phyloP scores from a whole-genome alignment of 2,113 vertebrate species.

The sheep (Ovis aries) region DNA sequence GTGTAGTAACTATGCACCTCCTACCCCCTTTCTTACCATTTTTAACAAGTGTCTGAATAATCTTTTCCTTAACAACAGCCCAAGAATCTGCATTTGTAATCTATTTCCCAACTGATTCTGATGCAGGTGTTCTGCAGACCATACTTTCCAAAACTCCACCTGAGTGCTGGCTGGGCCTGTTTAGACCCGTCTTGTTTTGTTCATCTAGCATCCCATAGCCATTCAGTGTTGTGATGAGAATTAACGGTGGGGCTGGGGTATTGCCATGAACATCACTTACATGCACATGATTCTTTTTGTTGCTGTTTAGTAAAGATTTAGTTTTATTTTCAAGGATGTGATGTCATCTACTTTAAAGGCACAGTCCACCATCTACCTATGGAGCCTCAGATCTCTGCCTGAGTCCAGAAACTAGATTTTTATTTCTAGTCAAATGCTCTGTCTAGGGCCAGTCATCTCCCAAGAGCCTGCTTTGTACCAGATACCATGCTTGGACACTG shows the following conservation, averaged over 20 bases:
- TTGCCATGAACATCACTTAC: neutral
- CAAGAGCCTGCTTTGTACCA: neutral
- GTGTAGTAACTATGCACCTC: too few relatives aligned
- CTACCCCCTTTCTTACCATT: neutral
- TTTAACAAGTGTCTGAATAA: neutral
- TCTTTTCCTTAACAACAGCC: neutral
- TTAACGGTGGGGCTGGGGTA: rapidly evolving
- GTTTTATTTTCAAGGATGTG: neutral
- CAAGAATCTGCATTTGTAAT: neutral
- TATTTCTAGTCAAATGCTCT: neutral
- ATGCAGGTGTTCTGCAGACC: neutral
- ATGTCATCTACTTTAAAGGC: neutral
- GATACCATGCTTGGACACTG: neutral
- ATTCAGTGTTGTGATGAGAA: neutral
- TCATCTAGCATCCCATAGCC: neutral
- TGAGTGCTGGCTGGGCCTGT: neutral
- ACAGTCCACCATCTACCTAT: neutral
- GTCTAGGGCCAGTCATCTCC: neutral
- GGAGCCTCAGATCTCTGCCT: neutral
- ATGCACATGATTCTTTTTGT: too few relatives aligned
- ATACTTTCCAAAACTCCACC: neutral
- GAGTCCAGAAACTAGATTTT: neutral
- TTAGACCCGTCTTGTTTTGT: neutral
- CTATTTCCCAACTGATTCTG: neutral
- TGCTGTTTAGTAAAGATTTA: neutral